A percentile compares a stretch with the other conserved stretches of the same genome.
phyloP scores from a whole-genome alignment of 2,113 vertebrate genomes.

The Anhinga anhinga region DNA sequence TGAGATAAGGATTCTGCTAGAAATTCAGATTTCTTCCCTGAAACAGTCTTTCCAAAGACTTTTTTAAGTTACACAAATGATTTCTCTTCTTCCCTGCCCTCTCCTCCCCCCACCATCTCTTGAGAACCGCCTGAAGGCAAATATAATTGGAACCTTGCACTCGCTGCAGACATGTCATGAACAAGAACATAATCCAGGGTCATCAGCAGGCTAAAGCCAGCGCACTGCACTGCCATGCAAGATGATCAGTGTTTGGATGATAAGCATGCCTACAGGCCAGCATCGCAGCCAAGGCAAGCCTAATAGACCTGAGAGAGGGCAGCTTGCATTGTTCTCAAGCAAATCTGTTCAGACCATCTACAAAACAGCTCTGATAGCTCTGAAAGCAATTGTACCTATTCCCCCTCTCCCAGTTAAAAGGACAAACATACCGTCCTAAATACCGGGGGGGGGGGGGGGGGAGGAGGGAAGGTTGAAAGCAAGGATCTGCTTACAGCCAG shows the following conservation, averaged over 20 bases:
- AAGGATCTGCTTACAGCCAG: conserved; percentile 39
- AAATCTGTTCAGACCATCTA: neutral
- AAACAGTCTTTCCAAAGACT: neutral
- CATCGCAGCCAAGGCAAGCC: neutral
- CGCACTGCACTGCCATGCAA: neutral
- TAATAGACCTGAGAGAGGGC: neutral
- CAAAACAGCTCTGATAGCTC: neutral
- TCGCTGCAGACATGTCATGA: conserved; percentile 8
- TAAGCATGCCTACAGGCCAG: neutral
- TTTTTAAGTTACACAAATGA: neutral
- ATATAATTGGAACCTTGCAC: conserved; percentile 55
- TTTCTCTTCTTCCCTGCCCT: neutral
- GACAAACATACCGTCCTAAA: neutral
- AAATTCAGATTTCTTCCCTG: neutral
- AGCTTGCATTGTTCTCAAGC: neutral
- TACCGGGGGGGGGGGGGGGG: accelerated
- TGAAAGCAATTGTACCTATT: neutral
- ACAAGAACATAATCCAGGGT: conserved; percentile 44
- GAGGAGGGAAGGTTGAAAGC: neutral
- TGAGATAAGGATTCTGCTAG: neutral
- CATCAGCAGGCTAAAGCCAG: conserved; percentile 1
- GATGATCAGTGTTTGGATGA: neutral
- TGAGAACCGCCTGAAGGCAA: conserved; percentile 43
- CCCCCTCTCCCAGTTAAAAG: neutral
- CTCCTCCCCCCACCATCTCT: conserved; percentile 13